A percentile compares a stretch with the other conserved stretches of the same genome.
These are phyloP conservation scores for Elegia similella DNA, from an alignment of 2,888 invertebrate species.

Conservation along the genomic window DNA sequence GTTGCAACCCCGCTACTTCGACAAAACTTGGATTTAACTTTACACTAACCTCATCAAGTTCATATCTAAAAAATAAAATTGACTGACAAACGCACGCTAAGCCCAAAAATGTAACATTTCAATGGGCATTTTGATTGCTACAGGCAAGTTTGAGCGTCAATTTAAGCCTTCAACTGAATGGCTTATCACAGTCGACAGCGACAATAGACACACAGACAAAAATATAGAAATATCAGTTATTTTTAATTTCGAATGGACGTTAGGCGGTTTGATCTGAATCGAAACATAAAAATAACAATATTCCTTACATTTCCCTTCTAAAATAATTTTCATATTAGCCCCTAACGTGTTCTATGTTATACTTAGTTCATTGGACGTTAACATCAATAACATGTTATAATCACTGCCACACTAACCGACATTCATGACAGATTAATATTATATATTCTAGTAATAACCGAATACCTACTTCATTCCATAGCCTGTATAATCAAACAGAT, in stretches of 20 bases:
- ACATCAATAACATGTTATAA: background rate
- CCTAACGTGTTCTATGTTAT: background rate
- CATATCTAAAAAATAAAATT: too few relatives aligned
- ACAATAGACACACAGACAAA: background rate
- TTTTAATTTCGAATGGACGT: conserved; percentile 29
- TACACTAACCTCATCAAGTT: too few relatives aligned
- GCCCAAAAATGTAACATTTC: too few relatives aligned
- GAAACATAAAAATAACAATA: conserved; percentile 27
- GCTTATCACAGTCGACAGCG: background rate
- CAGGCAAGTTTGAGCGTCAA: too few relatives aligned
- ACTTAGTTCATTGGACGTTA: background rate
- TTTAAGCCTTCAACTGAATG: background rate
- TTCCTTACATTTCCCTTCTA: background rate
- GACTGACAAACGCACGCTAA: too few relatives aligned
- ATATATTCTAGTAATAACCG: background rate
- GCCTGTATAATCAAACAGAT: background rate
- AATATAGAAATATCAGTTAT: background rate
- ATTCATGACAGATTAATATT: background rate
- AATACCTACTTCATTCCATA: background rate
- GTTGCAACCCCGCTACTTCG: too few relatives aligned
- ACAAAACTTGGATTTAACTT: too few relatives aligned
- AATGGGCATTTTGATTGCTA: too few relatives aligned
- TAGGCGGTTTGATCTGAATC: conserved; percentile 29
- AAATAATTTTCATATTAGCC: background rate
- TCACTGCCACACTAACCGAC: background rate